Evolutionary conservation across 2,113 vertebrate species (phyloP).

Genomic region (Anguilla japonica): DNA sequence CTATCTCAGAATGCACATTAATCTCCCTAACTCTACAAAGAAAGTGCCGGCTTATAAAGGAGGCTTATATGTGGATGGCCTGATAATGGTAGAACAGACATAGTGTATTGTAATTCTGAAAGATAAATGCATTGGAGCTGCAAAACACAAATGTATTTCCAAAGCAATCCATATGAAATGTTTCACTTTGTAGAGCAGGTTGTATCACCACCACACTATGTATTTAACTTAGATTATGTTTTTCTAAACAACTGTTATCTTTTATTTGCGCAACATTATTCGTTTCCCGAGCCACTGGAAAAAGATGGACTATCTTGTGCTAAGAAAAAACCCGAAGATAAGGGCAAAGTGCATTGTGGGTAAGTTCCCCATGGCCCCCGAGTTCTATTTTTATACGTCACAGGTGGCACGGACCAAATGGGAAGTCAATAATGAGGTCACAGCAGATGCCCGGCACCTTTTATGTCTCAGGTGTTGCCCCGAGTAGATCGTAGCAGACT

Average conservation of each 20-base stretch:
- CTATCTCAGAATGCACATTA: not conserved
- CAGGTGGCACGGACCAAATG: not conserved
- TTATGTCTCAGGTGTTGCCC: not conserved
- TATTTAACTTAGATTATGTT: too few species aligned
- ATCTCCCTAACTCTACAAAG: not conserved
- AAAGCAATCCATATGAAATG: not conserved
- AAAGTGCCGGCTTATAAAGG: not conserved
- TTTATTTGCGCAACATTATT: too few species aligned
- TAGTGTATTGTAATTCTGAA: too few species aligned
- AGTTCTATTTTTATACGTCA: not conserved
- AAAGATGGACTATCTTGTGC: not conserved
- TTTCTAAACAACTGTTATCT: too few species aligned
- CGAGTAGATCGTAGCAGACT: not conserved
- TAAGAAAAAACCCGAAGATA: not conserved
- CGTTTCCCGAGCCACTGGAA: not conserved
- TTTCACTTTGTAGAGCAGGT: not conserved
- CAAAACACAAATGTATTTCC: too few species aligned
- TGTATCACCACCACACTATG: too few species aligned
- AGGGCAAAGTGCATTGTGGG: not conserved
- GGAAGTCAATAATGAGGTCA: constrained; percentile 3
- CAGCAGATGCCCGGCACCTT: not conserved
- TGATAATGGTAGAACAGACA: too few species aligned
- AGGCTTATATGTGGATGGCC: too few species aligned
- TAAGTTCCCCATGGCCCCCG: not conserved
- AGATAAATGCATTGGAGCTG: too few species aligned